phyloP scores from a whole-genome alignment of 2,797 vertebrate species.

The Labroides dimidiatus region DNA sequence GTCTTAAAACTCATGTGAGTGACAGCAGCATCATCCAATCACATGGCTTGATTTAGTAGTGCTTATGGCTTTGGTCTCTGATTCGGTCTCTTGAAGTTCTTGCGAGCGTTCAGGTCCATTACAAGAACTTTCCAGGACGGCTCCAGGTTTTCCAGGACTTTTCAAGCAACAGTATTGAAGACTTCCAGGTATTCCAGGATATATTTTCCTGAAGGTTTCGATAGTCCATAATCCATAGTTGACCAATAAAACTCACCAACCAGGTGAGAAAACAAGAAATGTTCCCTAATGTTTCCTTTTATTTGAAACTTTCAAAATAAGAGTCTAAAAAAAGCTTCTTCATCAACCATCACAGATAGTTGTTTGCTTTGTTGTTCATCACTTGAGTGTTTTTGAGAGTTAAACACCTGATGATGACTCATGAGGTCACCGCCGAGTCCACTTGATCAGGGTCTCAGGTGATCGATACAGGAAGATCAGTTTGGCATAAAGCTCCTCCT shows the following conservation, averaged over 20 bases:
- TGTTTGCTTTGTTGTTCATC: too few species aligned
- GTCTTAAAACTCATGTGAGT: not conserved
- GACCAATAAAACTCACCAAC: too few species aligned
- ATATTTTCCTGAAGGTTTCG: not conserved
- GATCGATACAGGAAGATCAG: conserved; percentile 96
- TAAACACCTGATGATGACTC: not conserved
- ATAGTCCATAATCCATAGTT: too few species aligned
- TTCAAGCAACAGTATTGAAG: too few species aligned
- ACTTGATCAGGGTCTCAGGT: conserved; percentile 97
- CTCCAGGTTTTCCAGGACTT: not conserved
- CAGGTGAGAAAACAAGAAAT: not conserved
- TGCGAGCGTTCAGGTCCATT: not conserved
- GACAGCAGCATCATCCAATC: not conserved
- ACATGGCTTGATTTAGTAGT: not conserved
- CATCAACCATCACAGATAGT: not conserved
- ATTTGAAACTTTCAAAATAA: not conserved
- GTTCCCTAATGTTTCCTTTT: not conserved
- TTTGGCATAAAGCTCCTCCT: conserved; percentile 96
- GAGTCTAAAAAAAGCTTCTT: not conserved
- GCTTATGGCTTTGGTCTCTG: not conserved
- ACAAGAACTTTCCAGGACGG: not conserved
- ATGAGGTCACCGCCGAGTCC: conserved; percentile 81
- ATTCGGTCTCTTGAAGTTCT: not conserved
- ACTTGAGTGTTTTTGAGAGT: too few species aligned
- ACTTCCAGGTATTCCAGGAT: not conserved